Base-by-base conservation (phyloP, 1,140 invertebrate genomes). In the Camponotus floridanus region DNA sequence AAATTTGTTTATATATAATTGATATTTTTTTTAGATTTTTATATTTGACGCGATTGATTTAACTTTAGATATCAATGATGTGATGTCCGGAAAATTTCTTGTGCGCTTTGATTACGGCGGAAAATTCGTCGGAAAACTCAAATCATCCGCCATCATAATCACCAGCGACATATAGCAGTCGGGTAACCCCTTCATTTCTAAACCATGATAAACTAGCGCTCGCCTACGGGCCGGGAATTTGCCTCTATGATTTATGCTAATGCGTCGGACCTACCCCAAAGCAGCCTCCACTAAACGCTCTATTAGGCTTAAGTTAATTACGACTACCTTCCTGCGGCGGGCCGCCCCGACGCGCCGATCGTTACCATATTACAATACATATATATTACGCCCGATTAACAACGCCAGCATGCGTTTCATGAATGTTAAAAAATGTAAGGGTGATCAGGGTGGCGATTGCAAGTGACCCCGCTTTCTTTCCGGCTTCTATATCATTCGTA, bases 271-370 rank as follows among this genome's bases (percentile, higher is more conserved):
- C 86, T 87, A 87, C 90, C 90, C 87, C 79, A 91, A 91, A 89
- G 71, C 85, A 85, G 79, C 74, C 57, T 79, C 70, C 55, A 87
- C 91, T 92, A 92, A 92, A 91, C 85, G 91, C 91, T 92, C 91
- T 92, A 92, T 92, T 92, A 92, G 87, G 90, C 85, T 90, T 92
- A 92, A 92, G 90, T 92, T 92, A 92, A 92, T 92, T 92, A 92
- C 87, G 90, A 89, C 89, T 90, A 90, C 81, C 86, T 84, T 90
- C 62, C 78, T 83, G 73, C 84, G 67, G 68, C 36, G 85, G 87
- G 81, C 21, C 26, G 85, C 57, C 18, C 81, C 70, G 51, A 80
- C 26, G 68, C 48, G 59, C 65, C 36, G 86, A 87, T 90, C 88
- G 80, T 90, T 90, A 90, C 86, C 70, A 90, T 87, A 86, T 88